Evolutionary conservation across 1,140 invertebrate genomes (phyloP).

Genomic region (Saccostrea glomerata): DNA sequence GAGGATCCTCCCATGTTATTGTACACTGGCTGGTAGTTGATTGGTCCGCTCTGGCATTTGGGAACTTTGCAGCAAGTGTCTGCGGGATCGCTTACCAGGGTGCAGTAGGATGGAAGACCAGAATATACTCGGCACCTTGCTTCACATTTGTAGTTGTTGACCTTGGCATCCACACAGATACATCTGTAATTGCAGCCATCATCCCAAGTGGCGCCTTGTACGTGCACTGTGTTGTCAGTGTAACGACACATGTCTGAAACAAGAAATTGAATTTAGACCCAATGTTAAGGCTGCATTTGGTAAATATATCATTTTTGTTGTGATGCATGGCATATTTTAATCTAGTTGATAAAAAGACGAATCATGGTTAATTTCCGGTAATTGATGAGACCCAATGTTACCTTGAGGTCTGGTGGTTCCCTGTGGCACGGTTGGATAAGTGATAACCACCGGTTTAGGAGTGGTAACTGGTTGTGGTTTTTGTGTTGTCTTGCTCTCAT

Average conservation of each 20-base stretch:
- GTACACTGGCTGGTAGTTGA: constrained; percentile 48
- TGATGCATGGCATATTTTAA: no score
- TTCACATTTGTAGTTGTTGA: constrained; percentile 58
- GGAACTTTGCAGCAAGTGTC: constrained; percentile 60
- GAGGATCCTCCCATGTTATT: constrained; percentile 53
- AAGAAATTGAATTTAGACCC: neutral
- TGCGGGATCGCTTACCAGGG: constrained; percentile 57
- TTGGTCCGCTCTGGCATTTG: constrained; percentile 47
- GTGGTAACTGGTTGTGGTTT: neutral
- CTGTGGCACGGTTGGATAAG: constrained; percentile 27
- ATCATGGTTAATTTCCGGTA: no score
- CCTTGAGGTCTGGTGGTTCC: constrained; percentile 31
- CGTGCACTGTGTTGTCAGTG: constrained; percentile 56
- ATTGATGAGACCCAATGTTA: neutral
- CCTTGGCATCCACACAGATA: constrained; percentile 57
- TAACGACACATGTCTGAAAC: constrained; percentile 63
- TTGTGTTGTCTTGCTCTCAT: constrained; percentile 33
- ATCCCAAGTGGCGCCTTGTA: constrained; percentile 61
- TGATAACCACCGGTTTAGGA: neutral
- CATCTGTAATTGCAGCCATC: constrained; percentile 64
- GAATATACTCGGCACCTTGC: constrained; percentile 60
- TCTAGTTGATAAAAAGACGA: no score
- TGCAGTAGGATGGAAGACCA: constrained; percentile 60
- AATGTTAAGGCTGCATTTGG: no score
- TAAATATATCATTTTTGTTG: no score